A percentile compares a stretch with the other conserved stretches of the same genome.
phyloP scores from a whole-genome alignment of 35 echinoderm and acorn worm genomes.

The Heliocidaris erythrogramma region DNA sequence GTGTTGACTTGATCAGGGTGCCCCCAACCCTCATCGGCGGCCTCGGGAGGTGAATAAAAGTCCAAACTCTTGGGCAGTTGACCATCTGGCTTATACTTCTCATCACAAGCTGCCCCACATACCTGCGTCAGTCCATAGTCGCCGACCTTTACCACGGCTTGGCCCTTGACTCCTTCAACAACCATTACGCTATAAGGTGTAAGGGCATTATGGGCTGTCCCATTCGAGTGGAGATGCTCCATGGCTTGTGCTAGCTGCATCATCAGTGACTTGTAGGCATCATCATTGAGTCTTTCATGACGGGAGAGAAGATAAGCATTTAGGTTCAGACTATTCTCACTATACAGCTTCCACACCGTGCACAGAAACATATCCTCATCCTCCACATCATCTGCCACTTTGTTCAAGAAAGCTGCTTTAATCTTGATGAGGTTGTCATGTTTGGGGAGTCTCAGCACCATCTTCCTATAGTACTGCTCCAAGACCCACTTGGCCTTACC shows the following conservation, averaged over 20 bases:
- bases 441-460: slow-evolving; percentile 57
- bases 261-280: slow-evolving; percentile 75
- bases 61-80: slow-evolving; percentile 57
- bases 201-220: slow-evolving; percentile 74
- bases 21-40: slow-evolving; percentile 64
- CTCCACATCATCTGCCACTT: not conserved
- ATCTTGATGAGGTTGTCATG: slow-evolving; percentile 76
- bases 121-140: slow-evolving; percentile 88
- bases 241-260: slow-evolving; percentile 73
- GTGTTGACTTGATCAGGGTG: slow-evolving; percentile 67
- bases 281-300: slow-evolving; percentile 53
- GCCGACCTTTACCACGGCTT: slow-evolving; percentile 77
- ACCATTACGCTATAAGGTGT: slow-evolving; percentile 81
- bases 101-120: slow-evolving; percentile 66
- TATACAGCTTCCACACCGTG: slow-evolving; percentile 68
- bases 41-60: slow-evolving; percentile 77
- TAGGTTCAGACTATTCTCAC: slow-evolving; percentile 73
- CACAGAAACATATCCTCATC: slow-evolving; percentile 55
- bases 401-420: slow-evolving; percentile 78
- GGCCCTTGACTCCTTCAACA: slow-evolving; percentile 53
- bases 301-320: slow-evolving; percentile 83
- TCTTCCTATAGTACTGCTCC: slow-evolving; percentile 54
- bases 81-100: slow-evolving; percentile 67
- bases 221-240: slow-evolving; percentile 70
- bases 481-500: slow-evolving; percentile 61